Evolutionary conservation across 2,113 vertebrate species (phyloP).

Genomic region (Pterophyllum scalare): DNA sequence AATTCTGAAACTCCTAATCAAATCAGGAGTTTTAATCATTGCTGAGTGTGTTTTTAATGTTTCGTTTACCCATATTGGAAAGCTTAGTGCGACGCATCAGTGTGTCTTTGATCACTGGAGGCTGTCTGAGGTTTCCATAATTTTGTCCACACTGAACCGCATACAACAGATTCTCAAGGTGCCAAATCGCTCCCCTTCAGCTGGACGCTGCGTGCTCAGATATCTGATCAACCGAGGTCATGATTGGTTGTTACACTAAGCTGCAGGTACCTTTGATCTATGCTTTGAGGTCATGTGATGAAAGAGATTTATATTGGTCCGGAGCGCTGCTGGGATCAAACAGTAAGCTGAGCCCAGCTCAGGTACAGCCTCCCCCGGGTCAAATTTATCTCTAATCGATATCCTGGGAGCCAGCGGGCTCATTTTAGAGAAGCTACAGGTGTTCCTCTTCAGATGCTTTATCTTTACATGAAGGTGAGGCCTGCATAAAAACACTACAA

Average conservation of each 20-base stretch:
- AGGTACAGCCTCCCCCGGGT: background rate
- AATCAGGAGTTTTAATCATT: background rate
- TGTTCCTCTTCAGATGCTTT: background rate
- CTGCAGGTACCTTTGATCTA: slow-evolving; percentile 35
- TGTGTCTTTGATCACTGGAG: slow-evolving; percentile 5
- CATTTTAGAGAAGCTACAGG: slow-evolving; percentile 17
- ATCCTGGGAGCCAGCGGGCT: background rate
- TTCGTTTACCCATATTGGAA: background rate
- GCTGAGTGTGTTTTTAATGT: background rate
- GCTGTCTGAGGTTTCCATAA: slow-evolving; percentile 6
- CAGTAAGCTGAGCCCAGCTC: background rate
- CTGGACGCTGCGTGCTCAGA: background rate
- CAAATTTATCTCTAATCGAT: slow-evolving; percentile 1
- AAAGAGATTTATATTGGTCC: slow-evolving; percentile 20
- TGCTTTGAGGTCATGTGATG: slow-evolving; percentile 47
- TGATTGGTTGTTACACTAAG: slow-evolving; percentile 32
- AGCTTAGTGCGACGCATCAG: background rate
- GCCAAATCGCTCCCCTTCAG: background rate
- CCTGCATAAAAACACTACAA: background rate
- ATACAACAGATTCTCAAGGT: background rate
- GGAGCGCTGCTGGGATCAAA: slow-evolving; percentile 36
- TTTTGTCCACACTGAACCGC: background rate
- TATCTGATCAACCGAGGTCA: background rate
- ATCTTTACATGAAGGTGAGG: background rate
- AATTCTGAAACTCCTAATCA: background rate